phyloP scores from a whole-genome alignment of 2,113 vertebrate species.

The Mohoua ochrocephala region DNA sequence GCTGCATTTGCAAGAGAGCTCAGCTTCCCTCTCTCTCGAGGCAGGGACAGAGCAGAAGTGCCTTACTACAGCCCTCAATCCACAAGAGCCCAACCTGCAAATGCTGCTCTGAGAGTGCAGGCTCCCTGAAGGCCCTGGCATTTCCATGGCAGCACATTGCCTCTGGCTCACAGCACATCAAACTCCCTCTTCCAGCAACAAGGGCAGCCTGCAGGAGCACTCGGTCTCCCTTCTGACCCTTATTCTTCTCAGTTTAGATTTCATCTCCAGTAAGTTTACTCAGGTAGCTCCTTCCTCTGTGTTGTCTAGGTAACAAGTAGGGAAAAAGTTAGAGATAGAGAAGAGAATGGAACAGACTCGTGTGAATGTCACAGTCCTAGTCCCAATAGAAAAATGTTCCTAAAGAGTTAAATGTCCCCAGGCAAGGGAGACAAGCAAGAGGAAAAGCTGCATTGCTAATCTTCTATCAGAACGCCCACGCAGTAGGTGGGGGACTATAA shows the following conservation, averaged over 20 bases:
- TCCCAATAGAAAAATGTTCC: background rate
- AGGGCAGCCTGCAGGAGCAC: background rate
- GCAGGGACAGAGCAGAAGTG: background rate
- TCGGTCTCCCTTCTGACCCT: background rate
- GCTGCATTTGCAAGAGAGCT: background rate
- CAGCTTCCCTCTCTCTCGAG: background rate
- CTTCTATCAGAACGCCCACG: background rate
- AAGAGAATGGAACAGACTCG: background rate
- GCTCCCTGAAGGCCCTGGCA: background rate
- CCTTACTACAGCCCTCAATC: accelerated
- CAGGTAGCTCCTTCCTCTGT: background rate
- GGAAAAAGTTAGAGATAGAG: background rate
- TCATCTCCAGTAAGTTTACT: background rate
- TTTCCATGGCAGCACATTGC: background rate
- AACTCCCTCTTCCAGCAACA: background rate
- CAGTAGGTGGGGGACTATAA: background rate
- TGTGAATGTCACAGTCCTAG: background rate
- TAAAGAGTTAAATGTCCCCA: background rate
- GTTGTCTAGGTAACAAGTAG: background rate
- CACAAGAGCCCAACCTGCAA: background rate
- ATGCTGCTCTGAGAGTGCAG: background rate
- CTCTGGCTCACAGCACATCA: background rate
- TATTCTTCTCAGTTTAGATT: background rate
- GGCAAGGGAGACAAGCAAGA: background rate
- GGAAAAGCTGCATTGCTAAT: background rate